Percentiles rank a stretch among this genome's conserved stretches.
These are phyloP conservation scores for Archivesica marissinica DNA, from an alignment of 1,140 invertebrate species.

Conservation along the genomic window DNA sequence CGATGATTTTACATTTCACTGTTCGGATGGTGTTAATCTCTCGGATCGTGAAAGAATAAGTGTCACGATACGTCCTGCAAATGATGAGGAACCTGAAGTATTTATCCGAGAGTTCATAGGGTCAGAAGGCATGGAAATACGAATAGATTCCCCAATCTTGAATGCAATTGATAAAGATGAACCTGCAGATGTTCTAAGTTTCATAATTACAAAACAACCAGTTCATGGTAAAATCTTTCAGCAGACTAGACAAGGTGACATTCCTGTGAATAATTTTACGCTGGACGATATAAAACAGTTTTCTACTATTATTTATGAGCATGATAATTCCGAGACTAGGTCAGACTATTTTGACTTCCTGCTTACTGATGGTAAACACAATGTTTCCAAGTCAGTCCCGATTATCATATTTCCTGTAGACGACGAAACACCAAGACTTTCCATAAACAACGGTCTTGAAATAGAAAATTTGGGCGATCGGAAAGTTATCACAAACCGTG, in stretches of 20 bases:
- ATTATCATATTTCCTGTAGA: conserved; percentile 83
- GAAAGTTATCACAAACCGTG: conserved; percentile 79
- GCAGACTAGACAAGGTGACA: conserved; percentile 73
- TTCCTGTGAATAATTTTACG: conserved; percentile 79
- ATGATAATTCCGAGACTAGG: conserved; percentile 83
- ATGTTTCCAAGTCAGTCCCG: conserved; percentile 78
- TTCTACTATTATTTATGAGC: conserved; percentile 83
- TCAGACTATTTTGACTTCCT: conserved; percentile 82
- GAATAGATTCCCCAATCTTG: conserved; percentile 83
- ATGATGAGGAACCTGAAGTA: conserved; percentile 84
- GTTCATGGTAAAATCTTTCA: conserved; percentile 82
- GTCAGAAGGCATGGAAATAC: conserved; percentile 83
- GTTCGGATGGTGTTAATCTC: conserved; percentile 83
- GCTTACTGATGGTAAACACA: conserved; percentile 82
- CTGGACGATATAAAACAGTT: conserved; percentile 79
- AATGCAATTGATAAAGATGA: conserved; percentile 83
- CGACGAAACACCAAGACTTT: conserved; percentile 83
- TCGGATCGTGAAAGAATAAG: conserved; percentile 72
- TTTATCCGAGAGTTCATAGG: conserved; percentile 83
- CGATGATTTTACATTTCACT: conserved; percentile 81
- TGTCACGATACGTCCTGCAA: conserved; percentile 82
- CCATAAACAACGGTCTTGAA: conserved; percentile 83
- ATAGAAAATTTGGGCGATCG: conserved; percentile 81
- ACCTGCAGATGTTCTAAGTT: conserved; percentile 80
- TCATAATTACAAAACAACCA: conserved; percentile 80